Base-by-base conservation (phyloP, 2,888 invertebrate species). In the Tetranychus truncatus region DNA sequence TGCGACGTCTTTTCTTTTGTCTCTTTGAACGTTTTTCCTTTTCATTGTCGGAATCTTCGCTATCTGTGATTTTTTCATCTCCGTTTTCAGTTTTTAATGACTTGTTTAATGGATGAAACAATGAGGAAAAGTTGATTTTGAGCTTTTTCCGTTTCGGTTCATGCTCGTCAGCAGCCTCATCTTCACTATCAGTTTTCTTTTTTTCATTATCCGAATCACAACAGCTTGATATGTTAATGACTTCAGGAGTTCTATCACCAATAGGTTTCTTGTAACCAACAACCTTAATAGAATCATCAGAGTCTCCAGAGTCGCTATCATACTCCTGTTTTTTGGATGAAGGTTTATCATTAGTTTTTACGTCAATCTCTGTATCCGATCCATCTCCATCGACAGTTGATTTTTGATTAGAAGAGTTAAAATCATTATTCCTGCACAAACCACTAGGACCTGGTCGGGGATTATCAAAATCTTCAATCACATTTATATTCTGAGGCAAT, bases 251-350 rank as follows among this genome's bases (percentile, higher is more conserved):
- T 76, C 88, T 84, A 78, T 87, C 87, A 78, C 85, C 85, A 77
- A 87, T 87, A 66, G 88, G 88, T 80, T 88, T 88, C 46, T 88
- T 86, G 80, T 86, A 87, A 2, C 87, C 87, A 11, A 89, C 85
- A 74, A 89, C 85, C 81, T 86, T 85, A 45, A 87, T 87, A 5
- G 75, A 75, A 67, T 34, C 55, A 24, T 72, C 72, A 15, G 20
- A n/a, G 15, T 55, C 55, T 15, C 55, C 9, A 15, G 55, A 55
- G 15, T 55, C 55, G 24, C 45, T 72, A 21, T 44, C 72, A n/a
- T 44, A n/a, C 34, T 9, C 9, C 8, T 72, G 21, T 21, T 72
- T 44, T 11, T n/a, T n/a, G 24, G 24, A 15, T 9, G 11, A 24
- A 7, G n/a, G n/a, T 21, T 45, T n/a, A 9, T 72, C 72, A n/a